These are phyloP conservation scores for Campoletis raptor DNA, from an alignment of 2,888 invertebrate genomes.

Conservation along the genomic window DNA sequence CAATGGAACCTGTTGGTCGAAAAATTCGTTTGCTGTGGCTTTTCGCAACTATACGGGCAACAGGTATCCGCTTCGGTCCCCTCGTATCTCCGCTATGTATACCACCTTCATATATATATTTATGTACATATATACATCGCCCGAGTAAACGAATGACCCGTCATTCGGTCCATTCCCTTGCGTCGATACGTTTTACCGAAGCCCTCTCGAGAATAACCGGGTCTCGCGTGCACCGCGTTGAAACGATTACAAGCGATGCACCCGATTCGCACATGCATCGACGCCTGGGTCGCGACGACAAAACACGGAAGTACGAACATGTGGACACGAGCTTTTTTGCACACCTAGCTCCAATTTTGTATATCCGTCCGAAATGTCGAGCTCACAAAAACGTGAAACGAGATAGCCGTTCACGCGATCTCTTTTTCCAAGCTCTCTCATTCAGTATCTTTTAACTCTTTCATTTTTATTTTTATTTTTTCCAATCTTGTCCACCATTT, in stretches of 20 bases:
- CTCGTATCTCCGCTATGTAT: conserved; percentile 30
- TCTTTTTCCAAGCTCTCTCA: conserved; percentile 36
- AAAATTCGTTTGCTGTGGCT: conserved; percentile 55
- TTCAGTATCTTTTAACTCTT: not conserved
- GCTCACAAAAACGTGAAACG: not conserved
- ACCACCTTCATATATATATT: conserved; percentile 1
- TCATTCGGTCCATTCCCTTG: conserved; percentile 64
- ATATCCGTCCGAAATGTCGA: conserved; percentile 38
- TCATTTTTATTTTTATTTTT: conserved; percentile 7
- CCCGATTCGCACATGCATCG: conserved; percentile 56
- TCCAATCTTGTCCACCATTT: conserved; percentile 5
- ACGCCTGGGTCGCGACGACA: conserved; percentile 26
- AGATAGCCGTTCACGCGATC: conserved; percentile 48
- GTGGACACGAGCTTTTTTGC: conserved; percentile 46
- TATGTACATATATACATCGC: conserved; percentile 20
- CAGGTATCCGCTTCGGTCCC: conserved; percentile 60
- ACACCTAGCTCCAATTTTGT: conserved; percentile 20
- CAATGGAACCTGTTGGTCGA: conserved; percentile 57
- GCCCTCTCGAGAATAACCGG: conserved; percentile 62
- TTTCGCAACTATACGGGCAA: conserved; percentile 54
- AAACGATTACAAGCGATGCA: conserved; percentile 65
- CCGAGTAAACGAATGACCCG: conserved; percentile 62
- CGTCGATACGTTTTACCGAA: conserved; percentile 63
- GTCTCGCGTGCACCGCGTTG: conserved; percentile 42
- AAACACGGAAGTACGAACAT: conserved; percentile 27